These are phyloP conservation scores for Edolisoma coerulescens DNA, from an alignment of 2,113 vertebrate species.

Conservation along the genomic window DNA sequence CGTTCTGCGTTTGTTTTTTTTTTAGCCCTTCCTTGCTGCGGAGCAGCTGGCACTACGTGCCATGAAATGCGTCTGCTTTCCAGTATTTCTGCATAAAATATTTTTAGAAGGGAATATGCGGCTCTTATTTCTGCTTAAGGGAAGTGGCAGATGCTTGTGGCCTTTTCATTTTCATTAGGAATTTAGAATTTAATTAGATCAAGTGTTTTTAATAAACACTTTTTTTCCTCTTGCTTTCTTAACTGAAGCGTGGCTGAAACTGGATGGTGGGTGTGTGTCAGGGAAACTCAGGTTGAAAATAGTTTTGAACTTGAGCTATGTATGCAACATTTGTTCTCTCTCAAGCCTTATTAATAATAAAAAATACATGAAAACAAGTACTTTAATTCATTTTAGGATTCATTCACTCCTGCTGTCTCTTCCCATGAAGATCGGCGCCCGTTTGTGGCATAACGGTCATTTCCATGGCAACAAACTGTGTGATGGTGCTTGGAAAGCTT, in stretches of 20 bases:
- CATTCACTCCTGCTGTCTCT: background rate
- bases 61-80: slow-evolving; percentile 6
- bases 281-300: background rate
- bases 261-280: background rate
- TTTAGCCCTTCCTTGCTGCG: slow-evolving; percentile 12
- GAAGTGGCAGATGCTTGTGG: background rate
- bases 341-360: background rate
- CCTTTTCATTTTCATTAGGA: background rate
- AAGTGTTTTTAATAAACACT: background rate
- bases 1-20: background rate
- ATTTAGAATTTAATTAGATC: slow-evolving; percentile 7
- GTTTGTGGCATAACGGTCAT: background rate
- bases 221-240: background rate
- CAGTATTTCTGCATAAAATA: slow-evolving; percentile 19
- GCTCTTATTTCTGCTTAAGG: background rate
- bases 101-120: slow-evolving; percentile 16
- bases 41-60: slow-evolving; percentile 39
- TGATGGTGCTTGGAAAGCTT: background rate
- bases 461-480: slow-evolving; percentile 44
- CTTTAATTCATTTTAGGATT: background rate
- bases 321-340: background rate
- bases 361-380: background rate
- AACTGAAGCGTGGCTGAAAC: background rate
- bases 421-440: accelerated
- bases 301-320: background rate